phyloP scores from a whole-genome alignment of 2,888 invertebrate genomes.

The Heterodera filipjevi region DNA sequence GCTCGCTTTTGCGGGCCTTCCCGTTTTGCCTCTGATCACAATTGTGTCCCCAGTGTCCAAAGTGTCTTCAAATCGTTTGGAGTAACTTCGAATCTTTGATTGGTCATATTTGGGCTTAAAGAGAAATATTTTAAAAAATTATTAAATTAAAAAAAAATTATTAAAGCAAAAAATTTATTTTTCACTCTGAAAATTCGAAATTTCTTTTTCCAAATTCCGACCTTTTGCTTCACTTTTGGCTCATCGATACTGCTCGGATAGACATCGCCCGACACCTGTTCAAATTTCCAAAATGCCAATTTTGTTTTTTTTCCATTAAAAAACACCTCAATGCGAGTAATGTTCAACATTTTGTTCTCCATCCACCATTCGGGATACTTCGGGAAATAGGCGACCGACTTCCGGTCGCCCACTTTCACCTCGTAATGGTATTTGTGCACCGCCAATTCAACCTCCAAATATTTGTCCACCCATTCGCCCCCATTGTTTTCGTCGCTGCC shows the following conservation, averaged over 20 bases:
- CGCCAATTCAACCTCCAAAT: background rate
- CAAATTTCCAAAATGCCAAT: too few species aligned
- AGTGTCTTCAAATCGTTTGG: background rate
- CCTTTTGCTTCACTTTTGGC: background rate
- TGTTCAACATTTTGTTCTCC: background rate
- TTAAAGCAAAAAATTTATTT: too few species aligned
- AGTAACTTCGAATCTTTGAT: background rate
- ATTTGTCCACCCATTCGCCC: background rate
- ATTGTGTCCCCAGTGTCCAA: background rate
- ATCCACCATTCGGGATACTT: background rate
- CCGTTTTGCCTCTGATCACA: background rate
- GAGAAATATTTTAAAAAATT: too few species aligned
- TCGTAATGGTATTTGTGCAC: background rate
- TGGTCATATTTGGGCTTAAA: background rate
- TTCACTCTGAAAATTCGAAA: background rate
- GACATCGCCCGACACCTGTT: background rate
- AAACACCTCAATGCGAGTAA: background rate
- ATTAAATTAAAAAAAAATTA: too few species aligned
- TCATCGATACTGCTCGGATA: background rate
- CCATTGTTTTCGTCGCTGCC: background rate
- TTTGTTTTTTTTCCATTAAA: too few species aligned
- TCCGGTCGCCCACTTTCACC: background rate
- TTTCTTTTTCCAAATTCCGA: background rate
- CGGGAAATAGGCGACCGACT: background rate
- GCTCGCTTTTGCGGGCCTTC: background rate